Conservation (phyloP, 2,888 invertebrate genomes). For the Clitarchus hookeri region DNA sequence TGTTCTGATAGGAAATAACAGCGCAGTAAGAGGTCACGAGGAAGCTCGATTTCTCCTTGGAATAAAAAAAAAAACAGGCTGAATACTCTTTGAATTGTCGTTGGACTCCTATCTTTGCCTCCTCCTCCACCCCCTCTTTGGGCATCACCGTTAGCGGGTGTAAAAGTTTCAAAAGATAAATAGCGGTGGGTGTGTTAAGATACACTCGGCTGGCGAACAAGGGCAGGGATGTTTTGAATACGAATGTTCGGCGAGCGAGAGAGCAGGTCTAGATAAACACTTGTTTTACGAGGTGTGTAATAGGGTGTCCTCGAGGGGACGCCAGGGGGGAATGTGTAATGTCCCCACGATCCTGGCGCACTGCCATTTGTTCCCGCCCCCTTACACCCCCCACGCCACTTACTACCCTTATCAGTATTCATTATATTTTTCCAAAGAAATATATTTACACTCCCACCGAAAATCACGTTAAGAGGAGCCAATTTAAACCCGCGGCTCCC, state of each 20-base stretch:
- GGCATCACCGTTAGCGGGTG: not conserved
- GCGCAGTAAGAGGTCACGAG: no score
- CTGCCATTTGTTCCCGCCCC: not conserved
- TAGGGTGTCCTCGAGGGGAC: not conserved
- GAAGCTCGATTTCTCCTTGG: no score
- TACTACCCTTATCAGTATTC: not conserved
- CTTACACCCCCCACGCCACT: not conserved
- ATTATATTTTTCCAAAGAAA: not conserved
- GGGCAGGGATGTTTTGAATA: not conserved
- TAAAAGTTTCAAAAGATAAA: not conserved
- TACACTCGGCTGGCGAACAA: not conserved
- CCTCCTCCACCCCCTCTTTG: not conserved
- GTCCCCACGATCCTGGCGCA: not conserved
- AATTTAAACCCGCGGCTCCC: not conserved
- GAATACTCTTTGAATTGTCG: not conserved
- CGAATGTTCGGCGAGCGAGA: not conserved
- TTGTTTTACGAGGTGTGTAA: constrained; percentile 8
- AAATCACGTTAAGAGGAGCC: constrained; percentile 2
- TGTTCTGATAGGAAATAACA: no score
- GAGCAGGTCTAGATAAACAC: not conserved
- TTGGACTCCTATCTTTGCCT: not conserved
- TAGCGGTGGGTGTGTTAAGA: not conserved
- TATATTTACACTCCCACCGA: not conserved
- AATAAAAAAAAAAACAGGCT: no score
- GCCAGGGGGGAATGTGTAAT: not conserved